These are phyloP conservation scores for Temnothorax rugatulus DNA, from an alignment of 2,888 invertebrate genomes.

Conservation along the genomic window DNA sequence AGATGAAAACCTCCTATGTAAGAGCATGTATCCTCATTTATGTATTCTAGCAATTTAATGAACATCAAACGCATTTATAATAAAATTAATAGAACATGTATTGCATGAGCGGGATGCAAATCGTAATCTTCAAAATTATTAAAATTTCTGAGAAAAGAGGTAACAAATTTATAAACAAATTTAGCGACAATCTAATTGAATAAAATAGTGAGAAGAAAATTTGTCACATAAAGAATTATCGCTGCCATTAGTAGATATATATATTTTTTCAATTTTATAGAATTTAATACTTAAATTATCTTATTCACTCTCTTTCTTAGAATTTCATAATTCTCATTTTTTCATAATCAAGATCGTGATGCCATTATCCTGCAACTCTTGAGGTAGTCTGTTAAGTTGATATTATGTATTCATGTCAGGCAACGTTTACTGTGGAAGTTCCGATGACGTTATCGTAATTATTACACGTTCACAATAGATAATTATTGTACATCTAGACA, in stretches of 20 bases:
- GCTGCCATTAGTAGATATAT: not conserved
- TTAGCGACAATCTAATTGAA: not conserved
- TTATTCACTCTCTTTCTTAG: not conserved
- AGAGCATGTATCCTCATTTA: not conserved
- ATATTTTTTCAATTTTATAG: not conserved
- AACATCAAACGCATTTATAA: not conserved
- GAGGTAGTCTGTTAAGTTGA: not conserved
- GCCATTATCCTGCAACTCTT: constrained; percentile 25
- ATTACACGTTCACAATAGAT: not conserved
- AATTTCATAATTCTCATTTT: constrained; percentile 18
- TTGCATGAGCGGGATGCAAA: not conserved
- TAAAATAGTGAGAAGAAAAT: not conserved
- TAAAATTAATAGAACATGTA: constrained; percentile 20
- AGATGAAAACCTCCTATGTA: not conserved
- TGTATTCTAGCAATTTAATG: constrained; percentile 4
- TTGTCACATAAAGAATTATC: not conserved
- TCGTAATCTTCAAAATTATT: not conserved
- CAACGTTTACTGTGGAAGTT: constrained; percentile 28
- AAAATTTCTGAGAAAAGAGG: not conserved
- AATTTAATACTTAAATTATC: not conserved
- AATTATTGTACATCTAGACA: not conserved
- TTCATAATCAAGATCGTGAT: constrained; percentile 20
- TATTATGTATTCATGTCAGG: constrained; percentile 18
- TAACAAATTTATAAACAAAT: not conserved
- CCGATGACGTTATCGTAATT: not conserved